Percentiles rank a stretch among this genome's conserved stretches.
These are phyloP conservation scores for Dinoponera quadriceps DNA, from an alignment of 1,140 invertebrate species.

Conservation along the genomic window DNA sequence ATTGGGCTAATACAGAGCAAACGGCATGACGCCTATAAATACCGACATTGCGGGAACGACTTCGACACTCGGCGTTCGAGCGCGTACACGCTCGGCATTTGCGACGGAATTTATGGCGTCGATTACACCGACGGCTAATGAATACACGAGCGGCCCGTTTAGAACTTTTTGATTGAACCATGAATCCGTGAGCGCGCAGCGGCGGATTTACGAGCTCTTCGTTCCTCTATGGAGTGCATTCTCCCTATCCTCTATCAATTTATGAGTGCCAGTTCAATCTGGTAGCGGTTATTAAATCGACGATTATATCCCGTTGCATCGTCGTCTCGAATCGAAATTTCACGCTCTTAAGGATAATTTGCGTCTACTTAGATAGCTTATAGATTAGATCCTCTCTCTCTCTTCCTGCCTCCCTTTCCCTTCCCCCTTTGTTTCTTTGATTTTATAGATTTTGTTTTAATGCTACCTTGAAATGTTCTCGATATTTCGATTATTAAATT, in stretches of 20 bases:
- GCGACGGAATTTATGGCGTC: conserved; percentile 28
- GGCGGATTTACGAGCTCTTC: conserved; percentile 30
- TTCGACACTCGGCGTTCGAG: conserved; percentile 18
- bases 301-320: neutral
- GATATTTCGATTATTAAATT: no score
- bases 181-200: conserved; percentile 44
- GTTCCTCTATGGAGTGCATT: neutral
- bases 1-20: conserved; percentile 70
- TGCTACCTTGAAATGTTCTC: no score
- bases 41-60: conserved; percentile 56
- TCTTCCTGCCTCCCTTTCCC: no score
- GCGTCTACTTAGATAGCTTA: no score
- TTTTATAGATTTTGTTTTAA: no score
- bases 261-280: conserved; percentile 12
- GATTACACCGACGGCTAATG: conserved; percentile 50
- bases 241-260: conserved; percentile 10
- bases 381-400: no score
- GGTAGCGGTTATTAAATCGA: conserved; percentile 2
- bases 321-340: no score
- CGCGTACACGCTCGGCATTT: conserved; percentile 12
- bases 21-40: conserved; percentile 69
- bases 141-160: conserved; percentile 35
- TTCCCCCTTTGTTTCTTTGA: no score
- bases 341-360: no score
- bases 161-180: conserved; percentile 58